Evolutionary conservation across 2,113 vertebrate genomes (phyloP).

Genomic region (Telmatochromis sp.): DNA sequence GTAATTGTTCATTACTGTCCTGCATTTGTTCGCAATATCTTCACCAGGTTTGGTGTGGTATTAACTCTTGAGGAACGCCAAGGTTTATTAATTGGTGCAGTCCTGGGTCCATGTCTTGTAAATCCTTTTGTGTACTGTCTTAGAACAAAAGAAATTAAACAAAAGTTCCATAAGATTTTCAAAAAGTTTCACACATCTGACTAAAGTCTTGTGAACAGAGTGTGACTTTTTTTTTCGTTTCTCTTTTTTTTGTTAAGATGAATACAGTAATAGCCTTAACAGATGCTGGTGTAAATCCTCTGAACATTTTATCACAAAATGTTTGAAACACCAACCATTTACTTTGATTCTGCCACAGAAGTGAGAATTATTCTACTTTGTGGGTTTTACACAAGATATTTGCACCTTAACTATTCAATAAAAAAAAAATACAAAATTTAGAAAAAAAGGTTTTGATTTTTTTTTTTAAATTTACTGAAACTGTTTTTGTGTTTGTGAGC

Average conservation of each 20-base stretch:
- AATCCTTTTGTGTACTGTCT: no score
- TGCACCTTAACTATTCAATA: neutral
- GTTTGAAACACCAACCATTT: neutral
- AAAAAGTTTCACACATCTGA: neutral
- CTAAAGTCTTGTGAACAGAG: neutral
- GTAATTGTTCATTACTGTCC: no score
- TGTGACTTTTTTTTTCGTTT: neutral
- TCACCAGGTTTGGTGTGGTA: no score
- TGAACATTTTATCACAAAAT: neutral
- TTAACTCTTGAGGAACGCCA: no score
- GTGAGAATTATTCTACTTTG: neutral
- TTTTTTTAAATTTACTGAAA: neutral
- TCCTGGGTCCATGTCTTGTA: no score
- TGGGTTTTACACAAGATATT: neutral
- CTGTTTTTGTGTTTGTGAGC: neutral
- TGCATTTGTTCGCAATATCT: rapidly evolving
- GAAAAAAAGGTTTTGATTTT: neutral
- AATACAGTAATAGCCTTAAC: neutral
- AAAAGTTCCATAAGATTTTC: neutral
- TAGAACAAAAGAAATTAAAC: no score
- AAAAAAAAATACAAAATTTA: neutral
- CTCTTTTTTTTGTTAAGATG: neutral
- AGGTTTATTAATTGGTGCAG: no score
- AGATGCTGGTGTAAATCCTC: neutral
- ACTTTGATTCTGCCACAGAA: neutral